Base-by-base conservation (phyloP, 2,888 invertebrate genomes). In the Meiosimyza decipiens region DNA sequence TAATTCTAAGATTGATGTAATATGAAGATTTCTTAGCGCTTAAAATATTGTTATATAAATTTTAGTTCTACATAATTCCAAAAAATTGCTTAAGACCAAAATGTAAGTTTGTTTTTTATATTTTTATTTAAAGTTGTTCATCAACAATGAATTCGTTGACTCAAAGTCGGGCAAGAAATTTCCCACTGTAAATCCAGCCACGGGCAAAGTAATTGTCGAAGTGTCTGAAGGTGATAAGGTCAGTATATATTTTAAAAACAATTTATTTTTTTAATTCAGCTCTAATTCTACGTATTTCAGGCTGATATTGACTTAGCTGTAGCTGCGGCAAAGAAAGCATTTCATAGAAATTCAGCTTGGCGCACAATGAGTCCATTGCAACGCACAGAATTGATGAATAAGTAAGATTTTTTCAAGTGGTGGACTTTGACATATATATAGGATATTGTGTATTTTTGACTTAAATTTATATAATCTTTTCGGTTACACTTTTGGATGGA, bases 191-290 rank as follows among this genome's bases (percentile, higher is more conserved):
- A 97, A 98, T 86, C 97, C 98, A 65, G 89, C 92, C 28, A 94
- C 91, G 80, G 95, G 92, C 75, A 88, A 91, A 80, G 91, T 91
- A 79, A 94, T 97, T 79, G 86, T 88, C 13, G 89, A 94, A 81
- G 91, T 97, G 63, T 90, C 95, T 69, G 96, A 96, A 88, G 97
- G 92, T 72, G 94, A 94, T 85, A 94, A 94, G 90, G 95, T 94
- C 88, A 84, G 77, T 59, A 40, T 47, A 67, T n/a, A 67, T 55
- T 52, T 57, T 52, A 28, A 55, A 63, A 16, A 40, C 40, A 40
- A 7, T 40, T 9, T 40, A 9, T 40, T 40, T 2, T 40, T 22
- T 9, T 40, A 40, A 40, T 9, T 40, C 6, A 40, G 4, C 1
- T 40, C 9, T 40, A 9, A 9, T 40, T 40, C 9, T 7, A 9